Percentiles rank a stretch among this genome's conserved stretches.
phyloP scores from a whole-genome alignment of 2,888 invertebrate species.

The Campoplex capitator region DNA sequence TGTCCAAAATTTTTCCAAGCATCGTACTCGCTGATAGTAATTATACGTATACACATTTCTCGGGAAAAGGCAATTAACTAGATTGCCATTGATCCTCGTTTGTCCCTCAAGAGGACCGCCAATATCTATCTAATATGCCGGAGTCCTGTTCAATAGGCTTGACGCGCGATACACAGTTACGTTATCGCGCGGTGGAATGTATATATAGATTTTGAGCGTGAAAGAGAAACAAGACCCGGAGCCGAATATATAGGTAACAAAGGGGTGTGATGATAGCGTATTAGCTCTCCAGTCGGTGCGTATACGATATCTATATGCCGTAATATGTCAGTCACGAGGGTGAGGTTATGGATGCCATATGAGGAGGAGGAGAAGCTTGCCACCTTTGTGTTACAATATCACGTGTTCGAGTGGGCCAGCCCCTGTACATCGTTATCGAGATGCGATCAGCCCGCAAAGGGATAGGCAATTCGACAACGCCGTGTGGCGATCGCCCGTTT shows the following conservation, averaged over 20 bases:
- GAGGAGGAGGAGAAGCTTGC: constrained; percentile 35
- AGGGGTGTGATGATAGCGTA: constrained; percentile 42
- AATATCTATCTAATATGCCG: not conserved
- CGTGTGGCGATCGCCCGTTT: not conserved
- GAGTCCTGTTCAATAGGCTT: not conserved
- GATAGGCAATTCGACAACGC: not conserved
- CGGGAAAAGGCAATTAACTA: not conserved
- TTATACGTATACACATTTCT: not conserved
- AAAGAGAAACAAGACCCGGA: constrained; percentile 2
- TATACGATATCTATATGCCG: not conserved
- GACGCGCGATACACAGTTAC: not conserved
- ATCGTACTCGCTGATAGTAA: not conserved
- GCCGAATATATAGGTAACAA: constrained; percentile 20
- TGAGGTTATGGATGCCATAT: constrained; percentile 40
- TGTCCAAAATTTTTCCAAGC: too few relatives aligned
- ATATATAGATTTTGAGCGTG: not conserved
- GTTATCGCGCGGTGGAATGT: not conserved
- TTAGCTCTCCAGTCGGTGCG: not conserved
- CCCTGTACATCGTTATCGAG: constrained; percentile 57
- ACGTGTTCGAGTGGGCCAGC: constrained; percentile 39
- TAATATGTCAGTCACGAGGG: constrained; percentile 23
- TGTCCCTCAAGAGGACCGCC: not conserved
- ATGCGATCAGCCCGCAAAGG: constrained; percentile 43
- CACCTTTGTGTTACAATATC: constrained; percentile 52
- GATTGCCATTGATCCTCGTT: not conserved